These are phyloP conservation scores for Amblyopsis hoosieri DNA, from an alignment of 2,797 vertebrate species.

Conservation along the genomic window DNA sequence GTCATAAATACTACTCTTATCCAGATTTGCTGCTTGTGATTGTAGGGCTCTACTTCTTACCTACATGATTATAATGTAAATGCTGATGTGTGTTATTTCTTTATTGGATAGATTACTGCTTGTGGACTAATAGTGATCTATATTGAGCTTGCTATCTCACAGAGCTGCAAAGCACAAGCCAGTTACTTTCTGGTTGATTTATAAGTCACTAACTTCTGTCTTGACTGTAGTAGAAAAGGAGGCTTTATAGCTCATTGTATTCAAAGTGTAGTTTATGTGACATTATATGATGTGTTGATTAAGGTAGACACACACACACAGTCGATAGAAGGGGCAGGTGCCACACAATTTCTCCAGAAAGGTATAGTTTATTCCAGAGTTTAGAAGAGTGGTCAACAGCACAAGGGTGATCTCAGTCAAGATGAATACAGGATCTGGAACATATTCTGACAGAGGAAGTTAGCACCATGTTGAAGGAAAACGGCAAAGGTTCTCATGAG, in stretches of 20 bases:
- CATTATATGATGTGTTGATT: too few relatives aligned
- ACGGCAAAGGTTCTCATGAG: constrained; percentile 44
- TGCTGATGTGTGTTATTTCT: too few relatives aligned
- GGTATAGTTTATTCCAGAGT: constrained; percentile 68
- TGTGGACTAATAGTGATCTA: too few relatives aligned
- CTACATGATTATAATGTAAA: too few relatives aligned
- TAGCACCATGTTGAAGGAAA: constrained; percentile 63
- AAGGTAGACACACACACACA: constrained; percentile 2
- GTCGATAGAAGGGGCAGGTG: constrained; percentile 45
- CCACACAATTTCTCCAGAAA: constrained; percentile 60
- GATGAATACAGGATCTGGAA: constrained; percentile 43
- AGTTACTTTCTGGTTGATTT: too few relatives aligned
- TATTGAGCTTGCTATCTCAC: too few relatives aligned
- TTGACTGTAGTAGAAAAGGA: not conserved
- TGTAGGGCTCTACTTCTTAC: too few relatives aligned
- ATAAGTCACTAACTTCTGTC: not conserved
- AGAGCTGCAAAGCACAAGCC: too few relatives aligned
- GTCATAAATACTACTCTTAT: too few relatives aligned
- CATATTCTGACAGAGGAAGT: constrained; percentile 36
- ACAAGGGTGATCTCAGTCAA: constrained; percentile 43
- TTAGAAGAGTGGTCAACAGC: constrained; percentile 54
- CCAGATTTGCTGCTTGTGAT: too few relatives aligned
- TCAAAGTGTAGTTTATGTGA: not conserved
- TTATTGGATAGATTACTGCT: too few relatives aligned
- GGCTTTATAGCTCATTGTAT: constrained; percentile 1